A percentile compares a stretch with the other conserved stretches of the same genome.
Evolutionary conservation across 2,888 invertebrate genomes (phyloP).

Genomic region (Eubasilissa splendida): DNA sequence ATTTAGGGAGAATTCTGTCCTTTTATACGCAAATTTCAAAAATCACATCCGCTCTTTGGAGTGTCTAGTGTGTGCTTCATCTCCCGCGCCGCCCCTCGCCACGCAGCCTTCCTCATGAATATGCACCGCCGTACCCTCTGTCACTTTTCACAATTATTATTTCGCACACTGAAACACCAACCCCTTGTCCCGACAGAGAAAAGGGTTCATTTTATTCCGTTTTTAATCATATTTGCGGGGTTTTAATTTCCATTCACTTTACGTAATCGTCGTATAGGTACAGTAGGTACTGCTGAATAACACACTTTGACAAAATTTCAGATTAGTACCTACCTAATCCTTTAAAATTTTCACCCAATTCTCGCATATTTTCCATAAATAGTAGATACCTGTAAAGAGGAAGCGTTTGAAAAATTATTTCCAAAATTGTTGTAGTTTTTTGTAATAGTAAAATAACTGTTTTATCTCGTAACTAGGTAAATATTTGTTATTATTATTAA

Average conservation of each 20-base stretch:
- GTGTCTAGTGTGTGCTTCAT: background rate
- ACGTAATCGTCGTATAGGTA: conserved; percentile 2
- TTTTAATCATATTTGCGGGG: conserved; percentile 17
- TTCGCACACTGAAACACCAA: conserved; percentile 18
- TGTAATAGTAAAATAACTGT: too few relatives aligned
- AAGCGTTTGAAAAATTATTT: too few relatives aligned
- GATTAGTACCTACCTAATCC: too few relatives aligned
- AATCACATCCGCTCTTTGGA: conserved; percentile 26
- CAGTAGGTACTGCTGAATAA: too few relatives aligned
- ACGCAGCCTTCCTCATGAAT: conserved; percentile 22
- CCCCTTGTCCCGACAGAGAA: conserved; percentile 11
- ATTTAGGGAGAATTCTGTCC: conserved; percentile 2
- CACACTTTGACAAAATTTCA: too few relatives aligned
- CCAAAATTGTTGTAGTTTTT: too few relatives aligned
- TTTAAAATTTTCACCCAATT: too few relatives aligned
- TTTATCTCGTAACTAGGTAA: too few relatives aligned
- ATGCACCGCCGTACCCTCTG: conserved; percentile 23
- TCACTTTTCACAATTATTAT: conserved; percentile 32
- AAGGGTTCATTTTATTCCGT: conserved; percentile 19
- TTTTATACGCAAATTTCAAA: conserved; percentile 33
- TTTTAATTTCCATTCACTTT: conserved; percentile 14
- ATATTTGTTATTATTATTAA: too few relatives aligned
- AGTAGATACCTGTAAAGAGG: too few relatives aligned
- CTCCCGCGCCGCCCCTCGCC: background rate
- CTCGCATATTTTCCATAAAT: too few relatives aligned